Conservation (phyloP, 2,113 vertebrate genomes). For the Ictidomys tridecemlineatus region DNA sequence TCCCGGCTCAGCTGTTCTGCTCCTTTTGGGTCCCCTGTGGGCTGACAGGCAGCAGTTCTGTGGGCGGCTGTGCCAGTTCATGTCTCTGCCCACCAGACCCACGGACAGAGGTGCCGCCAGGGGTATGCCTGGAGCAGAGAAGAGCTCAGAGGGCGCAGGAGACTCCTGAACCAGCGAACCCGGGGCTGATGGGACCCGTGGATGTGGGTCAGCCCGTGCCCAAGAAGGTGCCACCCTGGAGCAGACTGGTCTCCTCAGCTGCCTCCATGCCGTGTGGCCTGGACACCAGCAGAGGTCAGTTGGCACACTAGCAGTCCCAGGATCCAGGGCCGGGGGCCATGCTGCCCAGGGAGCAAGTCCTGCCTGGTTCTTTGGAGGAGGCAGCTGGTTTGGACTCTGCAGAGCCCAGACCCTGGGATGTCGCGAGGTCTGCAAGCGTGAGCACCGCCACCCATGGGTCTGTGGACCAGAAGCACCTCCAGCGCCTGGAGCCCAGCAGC, state of each 20-base stretch:
- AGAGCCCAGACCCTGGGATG: neutral
- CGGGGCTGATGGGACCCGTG: too few relatives aligned
- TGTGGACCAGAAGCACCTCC: neutral
- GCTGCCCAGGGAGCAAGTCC: neutral
- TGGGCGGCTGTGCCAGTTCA: neutral
- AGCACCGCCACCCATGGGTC: neutral
- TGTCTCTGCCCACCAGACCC: neutral
- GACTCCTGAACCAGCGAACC: neutral
- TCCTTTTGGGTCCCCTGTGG: neutral
- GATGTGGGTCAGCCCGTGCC: too few relatives aligned
- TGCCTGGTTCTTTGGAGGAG: neutral
- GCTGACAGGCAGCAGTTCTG: rapidly evolving
- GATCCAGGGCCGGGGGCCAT: neutral
- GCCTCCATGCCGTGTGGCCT: rapidly evolving
- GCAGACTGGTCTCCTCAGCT: neutral
- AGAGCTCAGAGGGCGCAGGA: neutral
- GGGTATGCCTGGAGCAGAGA: rapidly evolving
- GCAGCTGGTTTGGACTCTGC: neutral
- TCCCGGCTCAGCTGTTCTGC: neutral
- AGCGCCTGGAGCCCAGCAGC: rapidly evolving
- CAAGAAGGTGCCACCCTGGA: neutral
- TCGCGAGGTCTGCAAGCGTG: neutral
- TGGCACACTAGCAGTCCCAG: neutral
- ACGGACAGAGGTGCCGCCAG: too few relatives aligned
- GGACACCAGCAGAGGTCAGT: neutral